Evolutionary conservation across 2,797 vertebrate genomes (phyloP).

Genomic region (Tangara arthus): DNA sequence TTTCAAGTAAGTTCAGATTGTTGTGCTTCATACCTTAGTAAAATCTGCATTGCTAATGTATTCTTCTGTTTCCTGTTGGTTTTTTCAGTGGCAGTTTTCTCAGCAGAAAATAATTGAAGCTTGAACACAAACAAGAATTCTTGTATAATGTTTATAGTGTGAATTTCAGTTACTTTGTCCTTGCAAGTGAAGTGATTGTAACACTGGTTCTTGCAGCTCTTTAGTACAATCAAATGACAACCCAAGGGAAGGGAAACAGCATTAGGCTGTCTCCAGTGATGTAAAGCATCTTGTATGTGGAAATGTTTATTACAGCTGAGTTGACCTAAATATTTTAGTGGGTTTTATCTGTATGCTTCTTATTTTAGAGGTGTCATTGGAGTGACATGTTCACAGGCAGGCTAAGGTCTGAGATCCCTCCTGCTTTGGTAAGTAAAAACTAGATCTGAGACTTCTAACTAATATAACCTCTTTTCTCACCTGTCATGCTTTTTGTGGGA

Average conservation of each 20-base stretch:
- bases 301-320: neutral
- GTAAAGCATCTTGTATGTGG: neutral
- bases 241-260: neutral
- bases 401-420: conserved; percentile 92
- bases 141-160: neutral
- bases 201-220: neutral
- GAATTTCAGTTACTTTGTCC: neutral
- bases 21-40: neutral
- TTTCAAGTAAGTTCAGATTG: neutral
- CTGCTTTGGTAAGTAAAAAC: conserved; percentile 84
- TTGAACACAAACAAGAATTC: neutral
- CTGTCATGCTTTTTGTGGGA: neutral
- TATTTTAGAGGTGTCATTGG: conserved; percentile 90
- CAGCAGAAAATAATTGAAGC: neutral
- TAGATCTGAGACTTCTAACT: neutral
- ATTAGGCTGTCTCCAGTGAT: neutral
- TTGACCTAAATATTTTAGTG: conserved; percentile 9
- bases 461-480: neutral
- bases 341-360: conserved; percentile 2
- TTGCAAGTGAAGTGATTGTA: neutral
- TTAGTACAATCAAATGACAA: neutral
- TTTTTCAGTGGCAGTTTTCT: neutral
- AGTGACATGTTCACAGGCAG: conserved; percentile 99
- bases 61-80: neutral
- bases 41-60: neutral